These are phyloP conservation scores for Lepisosteus osseus DNA, from an alignment of 2,113 vertebrate species.

Conservation along the genomic window DNA sequence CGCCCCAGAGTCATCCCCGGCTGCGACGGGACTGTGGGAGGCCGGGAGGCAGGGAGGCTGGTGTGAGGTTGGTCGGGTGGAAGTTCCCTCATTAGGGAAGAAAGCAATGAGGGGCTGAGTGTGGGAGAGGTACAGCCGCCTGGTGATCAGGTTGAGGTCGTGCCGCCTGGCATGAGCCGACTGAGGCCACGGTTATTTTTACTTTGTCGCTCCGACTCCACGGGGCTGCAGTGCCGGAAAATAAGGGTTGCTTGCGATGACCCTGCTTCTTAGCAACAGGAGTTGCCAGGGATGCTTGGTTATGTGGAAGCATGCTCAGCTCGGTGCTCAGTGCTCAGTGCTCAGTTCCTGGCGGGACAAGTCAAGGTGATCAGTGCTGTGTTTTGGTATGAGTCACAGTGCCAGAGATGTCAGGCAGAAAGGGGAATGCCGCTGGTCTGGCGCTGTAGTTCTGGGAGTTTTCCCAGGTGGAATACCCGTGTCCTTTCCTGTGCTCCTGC, in stretches of 20 bases:
- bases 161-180: no score
- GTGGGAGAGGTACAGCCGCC: no score
- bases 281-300: conserved; percentile 29
- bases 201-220: neutral
- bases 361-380: conserved; percentile 19
- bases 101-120: no score
- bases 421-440: neutral
- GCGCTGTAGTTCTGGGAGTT: conserved; percentile 23
- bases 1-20: no score
- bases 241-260: neutral
- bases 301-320: conserved; percentile 18
- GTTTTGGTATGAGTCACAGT: conserved; percentile 13
- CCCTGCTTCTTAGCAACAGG: conserved; percentile 13
- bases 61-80: no score
- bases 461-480: conserved; percentile 3
- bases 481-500: conserved; percentile 27
- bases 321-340: conserved; percentile 17
- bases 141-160: no score
- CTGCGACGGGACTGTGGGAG: no score
- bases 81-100: no score
- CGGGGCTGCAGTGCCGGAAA: neutral
- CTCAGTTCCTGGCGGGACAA: conserved; percentile 31
- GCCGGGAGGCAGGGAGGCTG: no score
- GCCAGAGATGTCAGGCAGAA: neutral
- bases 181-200: neutral